phyloP scores from a whole-genome alignment of 2,113 vertebrate species.

The Psittacus erithacus region DNA sequence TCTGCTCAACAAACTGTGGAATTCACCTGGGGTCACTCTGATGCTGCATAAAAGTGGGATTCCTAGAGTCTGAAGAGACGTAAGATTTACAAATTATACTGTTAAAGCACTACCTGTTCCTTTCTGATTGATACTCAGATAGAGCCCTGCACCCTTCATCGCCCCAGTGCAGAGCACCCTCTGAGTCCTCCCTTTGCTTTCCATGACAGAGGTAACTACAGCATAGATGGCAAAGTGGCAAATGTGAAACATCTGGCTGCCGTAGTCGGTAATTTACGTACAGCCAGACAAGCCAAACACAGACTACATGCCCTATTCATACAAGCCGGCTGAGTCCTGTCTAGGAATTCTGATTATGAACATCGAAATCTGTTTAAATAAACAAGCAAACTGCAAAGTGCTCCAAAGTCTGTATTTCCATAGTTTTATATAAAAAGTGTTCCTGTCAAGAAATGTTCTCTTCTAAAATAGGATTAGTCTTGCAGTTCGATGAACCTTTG shows the following conservation, averaged over 20 bases:
- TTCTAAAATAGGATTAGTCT: not conserved
- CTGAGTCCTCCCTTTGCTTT: not conserved
- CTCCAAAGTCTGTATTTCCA: not conserved
- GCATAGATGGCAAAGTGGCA: not conserved
- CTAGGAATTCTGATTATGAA: not conserved
- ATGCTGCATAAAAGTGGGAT: rapidly evolving
- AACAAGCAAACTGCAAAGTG: not conserved
- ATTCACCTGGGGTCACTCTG: rapidly evolving
- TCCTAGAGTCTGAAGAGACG: not conserved
- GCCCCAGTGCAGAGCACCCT: not conserved
- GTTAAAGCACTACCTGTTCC: not conserved
- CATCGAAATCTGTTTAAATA: not conserved
- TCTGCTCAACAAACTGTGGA: not conserved
- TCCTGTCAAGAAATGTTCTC: not conserved
- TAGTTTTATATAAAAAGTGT: not conserved
- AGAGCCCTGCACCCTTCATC: not conserved
- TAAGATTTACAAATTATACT: not conserved
- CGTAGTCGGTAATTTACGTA: not conserved
- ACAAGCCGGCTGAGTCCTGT: not conserved
- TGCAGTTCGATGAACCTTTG: not conserved
- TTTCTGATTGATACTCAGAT: not conserved
- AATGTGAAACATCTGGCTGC: not conserved
- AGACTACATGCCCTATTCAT: not conserved
- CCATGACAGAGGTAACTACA: too few relatives aligned
- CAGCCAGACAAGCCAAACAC: not conserved